A percentile compares a stretch with the other conserved stretches of the same genome.
Conservation (phyloP, 2,797 vertebrate genomes). For the Sebastes minor region DNA sequence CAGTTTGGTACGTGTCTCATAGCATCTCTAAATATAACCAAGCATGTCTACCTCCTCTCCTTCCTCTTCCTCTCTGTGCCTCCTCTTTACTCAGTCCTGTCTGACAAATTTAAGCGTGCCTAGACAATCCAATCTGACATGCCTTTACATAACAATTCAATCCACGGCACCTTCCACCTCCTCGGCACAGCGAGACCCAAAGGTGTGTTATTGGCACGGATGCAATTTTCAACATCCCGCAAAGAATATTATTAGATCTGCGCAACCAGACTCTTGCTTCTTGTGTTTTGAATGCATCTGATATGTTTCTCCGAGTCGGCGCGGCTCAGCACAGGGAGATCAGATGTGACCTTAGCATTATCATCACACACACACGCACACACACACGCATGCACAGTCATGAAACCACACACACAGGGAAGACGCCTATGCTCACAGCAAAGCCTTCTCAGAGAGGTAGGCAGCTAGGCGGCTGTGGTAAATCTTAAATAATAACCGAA, state of each 20-base stretch:
- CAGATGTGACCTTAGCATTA: slow-evolving; percentile 64
- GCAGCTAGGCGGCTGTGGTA: slow-evolving; percentile 61
- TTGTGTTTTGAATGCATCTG: slow-evolving; percentile 55
- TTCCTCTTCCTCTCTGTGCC: slow-evolving; percentile 68
- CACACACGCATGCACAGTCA: slow-evolving; percentile 5
- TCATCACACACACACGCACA: slow-evolving; percentile 9
- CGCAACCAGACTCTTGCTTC: slow-evolving; percentile 12
- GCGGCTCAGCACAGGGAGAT: slow-evolving; percentile 47
- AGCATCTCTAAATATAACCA: slow-evolving; percentile 76
- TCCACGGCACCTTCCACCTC: slow-evolving; percentile 64
- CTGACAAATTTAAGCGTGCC: slow-evolving; percentile 78
- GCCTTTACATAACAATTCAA: slow-evolving; percentile 82
- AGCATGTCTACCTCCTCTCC: slow-evolving; percentile 70
- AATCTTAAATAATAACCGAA: slow-evolving; percentile 80
- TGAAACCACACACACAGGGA: slow-evolving; percentile 12
- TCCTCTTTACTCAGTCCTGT: slow-evolving; percentile 74
- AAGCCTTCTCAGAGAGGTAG: slow-evolving; percentile 43
- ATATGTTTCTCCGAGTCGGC: slow-evolving; percentile 53
- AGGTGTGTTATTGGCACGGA: slow-evolving; percentile 71
- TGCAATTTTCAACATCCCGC: slow-evolving; percentile 59
- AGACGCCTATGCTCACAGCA: slow-evolving; percentile 26
- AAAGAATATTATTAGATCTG: slow-evolving; percentile 60
- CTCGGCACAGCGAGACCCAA: slow-evolving; percentile 43
- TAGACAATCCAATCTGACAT: slow-evolving; percentile 78
- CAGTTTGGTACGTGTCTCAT: slow-evolving; percentile 65